Evolutionary conservation across 1,140 invertebrate species (phyloP).

Genomic region (Xylocopa sonorina): DNA sequence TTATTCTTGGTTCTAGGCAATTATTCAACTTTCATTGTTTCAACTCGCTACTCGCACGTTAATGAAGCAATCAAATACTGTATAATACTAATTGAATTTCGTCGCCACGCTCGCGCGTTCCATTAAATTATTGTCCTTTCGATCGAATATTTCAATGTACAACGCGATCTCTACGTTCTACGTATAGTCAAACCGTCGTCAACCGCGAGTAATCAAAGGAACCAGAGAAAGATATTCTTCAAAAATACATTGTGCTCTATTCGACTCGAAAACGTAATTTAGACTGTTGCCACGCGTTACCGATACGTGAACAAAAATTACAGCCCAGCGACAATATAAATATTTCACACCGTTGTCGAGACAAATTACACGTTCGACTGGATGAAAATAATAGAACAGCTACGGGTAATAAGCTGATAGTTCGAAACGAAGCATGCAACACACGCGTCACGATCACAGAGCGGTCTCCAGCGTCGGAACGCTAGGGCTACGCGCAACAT

Average conservation of each 20-base stretch:
- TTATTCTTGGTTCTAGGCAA: not conserved
- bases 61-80: slow-evolving; percentile 47
- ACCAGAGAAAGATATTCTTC: too few relatives aligned
- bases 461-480: slow-evolving; percentile 79
- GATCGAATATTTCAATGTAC: not conserved
- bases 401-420: not conserved
- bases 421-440: not conserved
- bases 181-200: too few relatives aligned
- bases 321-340: too few relatives aligned
- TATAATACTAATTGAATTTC: slow-evolving; percentile 51
- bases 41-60: not conserved
- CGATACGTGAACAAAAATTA: too few relatives aligned
- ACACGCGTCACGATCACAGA: slow-evolving; percentile 67
- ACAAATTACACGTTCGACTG: not conserved
- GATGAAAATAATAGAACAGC: slow-evolving; percentile 19
- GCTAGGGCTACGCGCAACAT: slow-evolving; percentile 77
- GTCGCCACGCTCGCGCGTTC: slow-evolving; percentile 8
- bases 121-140: slow-evolving; percentile 50
- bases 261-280: too few relatives aligned
- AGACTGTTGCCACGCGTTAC: too few relatives aligned
- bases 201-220: too few relatives aligned
- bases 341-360: too few relatives aligned
- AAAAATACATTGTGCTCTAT: too few relatives aligned
- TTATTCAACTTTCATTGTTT: not conserved
- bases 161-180: not conserved